A percentile compares a stretch with the other conserved stretches of the same genome.
phyloP scores from a whole-genome alignment of 2,888 invertebrate species.

The Chrysomela aeneicollis region DNA sequence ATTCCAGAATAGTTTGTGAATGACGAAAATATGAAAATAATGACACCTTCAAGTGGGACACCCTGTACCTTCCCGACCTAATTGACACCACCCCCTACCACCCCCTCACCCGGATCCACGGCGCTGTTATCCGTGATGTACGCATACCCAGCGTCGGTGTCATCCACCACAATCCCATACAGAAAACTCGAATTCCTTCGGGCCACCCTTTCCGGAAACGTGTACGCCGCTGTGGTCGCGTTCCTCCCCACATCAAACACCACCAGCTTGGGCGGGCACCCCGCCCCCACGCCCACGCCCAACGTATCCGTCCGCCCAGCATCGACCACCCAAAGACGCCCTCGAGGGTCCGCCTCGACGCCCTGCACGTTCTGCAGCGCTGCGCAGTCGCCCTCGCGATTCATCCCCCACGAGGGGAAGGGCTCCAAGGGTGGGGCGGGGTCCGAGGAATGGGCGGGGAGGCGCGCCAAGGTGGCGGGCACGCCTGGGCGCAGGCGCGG shows the following conservation, averaged over 20 bases:
- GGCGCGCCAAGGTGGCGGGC: constrained; percentile 73
- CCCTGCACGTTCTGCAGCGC: constrained; percentile 79
- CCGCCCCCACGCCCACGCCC: constrained; percentile 61
- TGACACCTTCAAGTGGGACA: too few species aligned
- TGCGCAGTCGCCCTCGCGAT: constrained; percentile 71
- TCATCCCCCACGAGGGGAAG: constrained; percentile 77
- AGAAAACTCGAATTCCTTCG: constrained; percentile 68
- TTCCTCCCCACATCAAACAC: constrained; percentile 72
- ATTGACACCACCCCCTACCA: too few species aligned
- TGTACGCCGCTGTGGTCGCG: constrained; percentile 65
- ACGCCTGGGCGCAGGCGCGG: constrained; percentile 76
- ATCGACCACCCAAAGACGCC: constrained; percentile 75
- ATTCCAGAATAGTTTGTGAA: too few species aligned
- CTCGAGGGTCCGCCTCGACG: constrained; percentile 73
- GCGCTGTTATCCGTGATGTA: constrained; percentile 78
- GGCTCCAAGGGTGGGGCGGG: constrained; percentile 70
- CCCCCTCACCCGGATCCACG: constrained; percentile 71
- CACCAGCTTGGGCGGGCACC: constrained; percentile 74
- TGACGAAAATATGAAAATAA: too few species aligned
- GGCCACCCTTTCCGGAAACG: constrained; percentile 70
- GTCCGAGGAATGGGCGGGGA: constrained; percentile 66
- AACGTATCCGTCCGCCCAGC: constrained; percentile 73
- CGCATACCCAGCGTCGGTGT: constrained; percentile 71
- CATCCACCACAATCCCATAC: constrained; percentile 78
- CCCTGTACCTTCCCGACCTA: too few species aligned